A percentile compares a stretch with the other conserved stretches of the same genome.
phyloP scores from a whole-genome alignment of 2,797 vertebrate genomes.

The Bucorvus abyssinicus region DNA sequence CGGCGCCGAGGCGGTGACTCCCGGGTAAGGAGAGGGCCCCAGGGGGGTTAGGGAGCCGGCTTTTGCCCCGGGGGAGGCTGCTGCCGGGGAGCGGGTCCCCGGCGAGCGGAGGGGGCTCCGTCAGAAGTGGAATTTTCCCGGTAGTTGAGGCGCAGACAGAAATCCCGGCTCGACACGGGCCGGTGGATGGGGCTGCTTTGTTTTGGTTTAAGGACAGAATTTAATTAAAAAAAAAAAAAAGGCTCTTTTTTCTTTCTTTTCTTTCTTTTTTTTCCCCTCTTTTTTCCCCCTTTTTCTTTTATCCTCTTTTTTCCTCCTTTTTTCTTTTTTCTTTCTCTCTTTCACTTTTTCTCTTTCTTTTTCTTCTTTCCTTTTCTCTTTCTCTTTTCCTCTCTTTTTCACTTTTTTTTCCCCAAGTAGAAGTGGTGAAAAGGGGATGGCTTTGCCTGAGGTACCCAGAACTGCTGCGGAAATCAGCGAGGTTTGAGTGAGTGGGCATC shows the following conservation, averaged over 20 bases:
- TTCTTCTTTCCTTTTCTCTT: rapidly evolving
- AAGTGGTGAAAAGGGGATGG: no score
- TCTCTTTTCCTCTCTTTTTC: no score
- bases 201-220: not conserved
- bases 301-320: rapidly evolving
- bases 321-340: rapidly evolving
- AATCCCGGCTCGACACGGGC: not conserved
- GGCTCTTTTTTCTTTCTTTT: not conserved
- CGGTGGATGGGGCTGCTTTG: not conserved
- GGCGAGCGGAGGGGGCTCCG: not conserved
- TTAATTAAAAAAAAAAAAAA: not conserved
- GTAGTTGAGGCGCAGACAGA: not conserved
- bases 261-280: no score
- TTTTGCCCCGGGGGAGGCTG: not conserved
- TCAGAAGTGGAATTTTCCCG: not conserved
- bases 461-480: not conserved
- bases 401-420: no score
- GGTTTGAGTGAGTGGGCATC: not conserved
- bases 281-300: rapidly evolving
- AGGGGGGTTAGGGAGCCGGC: not conserved
- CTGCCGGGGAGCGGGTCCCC: not conserved
- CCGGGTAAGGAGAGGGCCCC: not conserved
- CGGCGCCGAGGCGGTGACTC: not conserved
- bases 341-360: rapidly evolving
- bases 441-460: not conserved